These are phyloP conservation scores for Clarias macrocephalus DNA, from an alignment of 2,113 vertebrate genomes.

Conservation along the genomic window DNA sequence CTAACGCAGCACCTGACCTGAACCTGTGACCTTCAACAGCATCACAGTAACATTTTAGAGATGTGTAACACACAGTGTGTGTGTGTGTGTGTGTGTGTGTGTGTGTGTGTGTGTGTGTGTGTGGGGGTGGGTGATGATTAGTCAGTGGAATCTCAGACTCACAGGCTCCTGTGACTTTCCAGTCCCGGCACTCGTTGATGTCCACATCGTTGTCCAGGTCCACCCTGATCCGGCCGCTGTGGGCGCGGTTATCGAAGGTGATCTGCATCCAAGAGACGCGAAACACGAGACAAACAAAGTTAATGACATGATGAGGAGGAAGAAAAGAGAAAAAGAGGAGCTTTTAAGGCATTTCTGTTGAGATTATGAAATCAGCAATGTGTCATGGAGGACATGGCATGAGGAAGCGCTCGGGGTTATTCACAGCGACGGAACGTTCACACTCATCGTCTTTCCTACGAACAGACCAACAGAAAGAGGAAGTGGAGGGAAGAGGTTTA, in stretches of 20 bases:
- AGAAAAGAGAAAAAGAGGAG: background rate
- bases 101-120: no score
- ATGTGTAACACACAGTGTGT: background rate
- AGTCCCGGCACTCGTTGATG: conserved; percentile 89
- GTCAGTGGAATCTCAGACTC: conserved; percentile 62
- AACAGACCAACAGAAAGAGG: background rate
- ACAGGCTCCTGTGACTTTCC: conserved; percentile 88
- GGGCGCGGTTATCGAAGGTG: conserved; percentile 86
- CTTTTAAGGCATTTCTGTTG: background rate
- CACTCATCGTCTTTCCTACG: background rate
- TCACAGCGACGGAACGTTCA: background rate
- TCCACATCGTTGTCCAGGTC: conserved; percentile 85
- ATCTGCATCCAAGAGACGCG: conserved; percentile 72
- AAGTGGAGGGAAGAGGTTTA: background rate
- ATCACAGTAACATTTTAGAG: background rate
- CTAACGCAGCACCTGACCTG: background rate
- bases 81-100: background rate
- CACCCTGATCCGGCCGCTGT: conserved; percentile 91
- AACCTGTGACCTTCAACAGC: background rate
- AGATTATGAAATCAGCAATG: background rate
- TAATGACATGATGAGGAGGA: background rate
- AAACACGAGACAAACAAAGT: background rate
- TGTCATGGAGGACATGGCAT: no score
- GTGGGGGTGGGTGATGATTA: background rate
- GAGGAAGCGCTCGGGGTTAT: background rate